These are phyloP conservation scores for Myotis findleyi DNA, from an alignment of 2,797 vertebrate species.

Conservation along the genomic window DNA sequence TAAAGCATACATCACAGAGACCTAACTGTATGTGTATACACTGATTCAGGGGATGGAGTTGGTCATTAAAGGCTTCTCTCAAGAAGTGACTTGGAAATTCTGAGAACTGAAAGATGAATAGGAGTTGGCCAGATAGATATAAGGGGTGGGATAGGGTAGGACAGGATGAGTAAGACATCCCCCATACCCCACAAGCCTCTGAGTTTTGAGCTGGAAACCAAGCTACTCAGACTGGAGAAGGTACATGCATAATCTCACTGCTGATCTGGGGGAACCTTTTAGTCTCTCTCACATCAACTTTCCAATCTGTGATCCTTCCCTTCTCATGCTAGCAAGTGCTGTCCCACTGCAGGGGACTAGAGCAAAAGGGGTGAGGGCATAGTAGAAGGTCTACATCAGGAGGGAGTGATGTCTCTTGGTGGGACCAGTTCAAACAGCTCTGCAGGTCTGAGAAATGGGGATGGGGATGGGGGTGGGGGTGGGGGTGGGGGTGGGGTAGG, in stretches of 20 bases:
- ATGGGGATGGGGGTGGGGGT: neutral
- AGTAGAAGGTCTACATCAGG: neutral
- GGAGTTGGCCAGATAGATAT: neutral
- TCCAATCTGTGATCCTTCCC: neutral
- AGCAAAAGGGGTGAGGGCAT: neutral
- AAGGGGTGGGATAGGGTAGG: neutral
- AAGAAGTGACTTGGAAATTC: slow-evolving; percentile 37
- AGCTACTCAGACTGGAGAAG: neutral
- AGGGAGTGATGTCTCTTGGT: neutral
- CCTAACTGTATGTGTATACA: neutral
- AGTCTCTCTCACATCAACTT: neutral
- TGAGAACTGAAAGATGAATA: neutral
- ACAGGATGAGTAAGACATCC: neutral
- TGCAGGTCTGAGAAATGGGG: neutral
- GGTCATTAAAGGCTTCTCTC: slow-evolving; percentile 16
- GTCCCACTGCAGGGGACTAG: neutral
- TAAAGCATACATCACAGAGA: neutral
- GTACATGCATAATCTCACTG: neutral
- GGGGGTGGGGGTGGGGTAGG: no score
- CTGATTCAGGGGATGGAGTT: neutral
- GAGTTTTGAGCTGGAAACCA: neutral
- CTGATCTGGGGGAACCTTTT: neutral
- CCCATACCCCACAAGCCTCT: neutral
- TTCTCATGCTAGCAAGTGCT: neutral
- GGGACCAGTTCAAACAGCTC: neutral